Evolutionary conservation across 1,140 invertebrate genomes (phyloP).

Genomic region (Aricia agestis): DNA sequence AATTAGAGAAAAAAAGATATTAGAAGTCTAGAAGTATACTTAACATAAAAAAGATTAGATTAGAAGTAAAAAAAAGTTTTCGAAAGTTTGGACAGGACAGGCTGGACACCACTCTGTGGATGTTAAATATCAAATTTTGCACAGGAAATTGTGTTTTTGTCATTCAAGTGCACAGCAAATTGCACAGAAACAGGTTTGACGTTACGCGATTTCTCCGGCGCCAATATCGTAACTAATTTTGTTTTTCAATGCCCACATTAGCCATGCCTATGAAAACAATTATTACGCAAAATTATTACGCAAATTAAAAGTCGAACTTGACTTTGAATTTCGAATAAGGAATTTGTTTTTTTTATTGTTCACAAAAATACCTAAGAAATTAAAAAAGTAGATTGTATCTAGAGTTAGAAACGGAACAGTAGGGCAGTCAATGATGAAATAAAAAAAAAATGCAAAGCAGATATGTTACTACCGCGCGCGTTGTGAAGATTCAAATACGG

Average conservation of each 20-base stretch:
- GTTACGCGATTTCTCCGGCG: slow-evolving; percentile 4
- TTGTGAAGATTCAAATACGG: too few species aligned
- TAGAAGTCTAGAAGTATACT: too few species aligned
- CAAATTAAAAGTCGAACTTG: slow-evolving; percentile 4
- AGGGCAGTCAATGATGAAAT: too few species aligned
- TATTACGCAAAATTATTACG: too few species aligned
- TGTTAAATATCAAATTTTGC: neutral
- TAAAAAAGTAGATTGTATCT: too few species aligned
- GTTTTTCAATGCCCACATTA: slow-evolving; percentile 16
- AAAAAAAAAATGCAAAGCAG: too few species aligned
- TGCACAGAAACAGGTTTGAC: slow-evolving; percentile 9
- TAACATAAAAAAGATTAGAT: neutral
- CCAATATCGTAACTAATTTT: slow-evolving; percentile 19
- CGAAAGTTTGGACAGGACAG: neutral
- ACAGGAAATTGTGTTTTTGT: neutral
- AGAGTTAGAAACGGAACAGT: too few species aligned
- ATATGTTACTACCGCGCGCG: too few species aligned
- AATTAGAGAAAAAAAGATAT: too few species aligned
- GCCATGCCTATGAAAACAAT: neutral
- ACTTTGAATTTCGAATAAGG: neutral
- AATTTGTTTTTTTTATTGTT: neutral
- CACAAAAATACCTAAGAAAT: neutral
- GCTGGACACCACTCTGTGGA: neutral
- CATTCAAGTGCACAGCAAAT: slow-evolving; percentile 7
- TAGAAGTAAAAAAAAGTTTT: neutral